phyloP scores from a whole-genome alignment of 1,140 invertebrate genomes.

The Caerostris darwini region DNA sequence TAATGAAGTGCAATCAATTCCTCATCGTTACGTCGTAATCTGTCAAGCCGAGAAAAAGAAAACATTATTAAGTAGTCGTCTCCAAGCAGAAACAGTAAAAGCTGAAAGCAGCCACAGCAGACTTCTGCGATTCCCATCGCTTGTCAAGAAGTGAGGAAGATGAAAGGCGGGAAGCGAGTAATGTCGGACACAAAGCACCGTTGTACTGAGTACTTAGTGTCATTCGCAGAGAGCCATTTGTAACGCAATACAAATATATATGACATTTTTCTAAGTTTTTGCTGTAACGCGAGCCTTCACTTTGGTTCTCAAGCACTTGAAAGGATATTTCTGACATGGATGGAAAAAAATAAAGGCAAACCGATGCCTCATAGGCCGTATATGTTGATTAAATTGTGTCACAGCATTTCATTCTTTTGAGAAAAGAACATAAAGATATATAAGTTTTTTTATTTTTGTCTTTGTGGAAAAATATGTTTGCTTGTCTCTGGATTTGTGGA shows the following conservation, averaged over 20 bases:
- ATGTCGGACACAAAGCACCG: slow-evolving; percentile 73
- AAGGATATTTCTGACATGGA: slow-evolving; percentile 67
- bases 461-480: background rate
- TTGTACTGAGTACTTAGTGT: slow-evolving; percentile 70
- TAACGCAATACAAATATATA: slow-evolving; percentile 74
- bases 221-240: slow-evolving; percentile 71
- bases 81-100: background rate
- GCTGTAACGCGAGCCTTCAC: slow-evolving; percentile 57
- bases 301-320: slow-evolving; percentile 60
- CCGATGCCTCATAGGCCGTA: slow-evolving; percentile 37
- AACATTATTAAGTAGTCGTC: background rate
- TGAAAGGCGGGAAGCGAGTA: slow-evolving; percentile 56
- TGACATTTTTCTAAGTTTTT: slow-evolving; percentile 74
- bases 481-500: background rate
- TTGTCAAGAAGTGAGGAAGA: slow-evolving; percentile 72
- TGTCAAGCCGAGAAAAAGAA: background rate
- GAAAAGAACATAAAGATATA: slow-evolving; percentile 14
- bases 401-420: slow-evolving; percentile 42
- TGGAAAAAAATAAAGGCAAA: background rate
- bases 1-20: slow-evolving; percentile 45
- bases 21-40: slow-evolving; percentile 20
- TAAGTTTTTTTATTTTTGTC: slow-evolving; percentile 3
- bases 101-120: background rate
- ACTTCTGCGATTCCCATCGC: slow-evolving; percentile 6
- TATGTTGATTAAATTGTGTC: slow-evolving; percentile 68